These are phyloP conservation scores for Rhaphigaster nebulosa DNA, from an alignment of 2,888 invertebrate species.

Conservation along the genomic window DNA sequence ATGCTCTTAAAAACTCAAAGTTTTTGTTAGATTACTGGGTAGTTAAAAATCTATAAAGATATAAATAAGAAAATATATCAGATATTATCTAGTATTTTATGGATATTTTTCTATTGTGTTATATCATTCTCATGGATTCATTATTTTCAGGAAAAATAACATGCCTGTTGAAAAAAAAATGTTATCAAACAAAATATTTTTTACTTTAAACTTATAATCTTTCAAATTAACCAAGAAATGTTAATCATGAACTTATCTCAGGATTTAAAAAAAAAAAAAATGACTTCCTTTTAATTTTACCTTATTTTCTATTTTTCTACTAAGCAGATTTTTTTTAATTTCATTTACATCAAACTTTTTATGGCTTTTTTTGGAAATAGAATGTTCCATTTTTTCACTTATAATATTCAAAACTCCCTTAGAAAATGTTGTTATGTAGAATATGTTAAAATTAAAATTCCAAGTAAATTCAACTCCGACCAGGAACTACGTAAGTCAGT, in stretches of 20 bases:
- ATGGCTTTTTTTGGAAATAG: background rate
- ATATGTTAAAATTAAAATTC: background rate
- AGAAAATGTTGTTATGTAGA: too few species aligned
- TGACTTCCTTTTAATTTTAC: background rate
- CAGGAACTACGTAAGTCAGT: slow-evolving; percentile 45
- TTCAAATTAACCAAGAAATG: background rate
- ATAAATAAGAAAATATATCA: background rate
- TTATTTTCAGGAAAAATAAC: background rate
- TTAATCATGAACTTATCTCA: background rate
- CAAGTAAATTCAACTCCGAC: background rate
- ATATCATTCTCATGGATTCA: background rate
- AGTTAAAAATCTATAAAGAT: background rate
- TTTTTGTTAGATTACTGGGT: background rate
- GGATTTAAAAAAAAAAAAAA: background rate
- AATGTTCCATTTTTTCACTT: background rate
- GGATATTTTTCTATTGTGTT: background rate
- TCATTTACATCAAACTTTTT: slow-evolving; percentile 37
- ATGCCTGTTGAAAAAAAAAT: background rate
- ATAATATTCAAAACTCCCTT: background rate
- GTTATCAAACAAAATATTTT: background rate
- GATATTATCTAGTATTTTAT: background rate
- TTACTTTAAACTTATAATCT: background rate
- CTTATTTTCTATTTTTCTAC: slow-evolving; percentile 31
- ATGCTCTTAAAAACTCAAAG: background rate
- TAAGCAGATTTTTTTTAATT: slow-evolving; percentile 43